Percentiles rank a stretch among this genome's conserved stretches.
These are phyloP conservation scores for Leptinotarsa undecemlineata DNA, from an alignment of 1,140 invertebrate genomes.

Conservation along the genomic window DNA sequence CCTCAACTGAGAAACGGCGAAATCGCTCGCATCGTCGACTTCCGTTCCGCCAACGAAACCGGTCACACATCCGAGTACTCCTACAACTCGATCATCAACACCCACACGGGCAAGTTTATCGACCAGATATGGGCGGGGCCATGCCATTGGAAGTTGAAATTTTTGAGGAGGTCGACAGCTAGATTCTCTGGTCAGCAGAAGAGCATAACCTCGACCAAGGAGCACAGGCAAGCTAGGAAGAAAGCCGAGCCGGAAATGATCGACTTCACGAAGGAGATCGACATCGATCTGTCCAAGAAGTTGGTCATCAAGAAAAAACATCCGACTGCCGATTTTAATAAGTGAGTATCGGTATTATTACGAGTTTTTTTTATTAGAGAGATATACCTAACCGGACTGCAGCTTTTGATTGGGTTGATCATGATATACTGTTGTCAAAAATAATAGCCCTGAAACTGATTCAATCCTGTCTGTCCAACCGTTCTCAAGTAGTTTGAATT, in stretches of 20 bases:
- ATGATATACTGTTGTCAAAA: too few species aligned
- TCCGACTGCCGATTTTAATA: conserved; percentile 16
- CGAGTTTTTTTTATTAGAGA: too few species aligned
- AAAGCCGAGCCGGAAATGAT: conserved; percentile 11
- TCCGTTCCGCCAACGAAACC: conserved; percentile 53
- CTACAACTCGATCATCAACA: conserved; percentile 62
- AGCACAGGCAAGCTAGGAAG: neutral
- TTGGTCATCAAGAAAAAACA: conserved; percentile 27
- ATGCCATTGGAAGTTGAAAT: conserved; percentile 72
- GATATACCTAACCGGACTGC: too few species aligned
- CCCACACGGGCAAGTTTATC: conserved; percentile 44
- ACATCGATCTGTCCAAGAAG: conserved; percentile 20
- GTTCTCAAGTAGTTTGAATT: too few species aligned
- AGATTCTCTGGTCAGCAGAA: conserved; percentile 18
- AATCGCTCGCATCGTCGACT: conserved; percentile 53
- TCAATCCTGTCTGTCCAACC: too few species aligned
- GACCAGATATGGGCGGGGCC: conserved; percentile 73
- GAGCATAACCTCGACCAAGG: neutral
- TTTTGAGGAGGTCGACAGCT: conserved; percentile 32
- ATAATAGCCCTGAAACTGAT: too few species aligned
- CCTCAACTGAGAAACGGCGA: conserved; percentile 29
- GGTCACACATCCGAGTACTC: conserved; percentile 68
- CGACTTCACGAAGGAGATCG: neutral
- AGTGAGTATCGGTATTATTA: conserved; percentile 17
- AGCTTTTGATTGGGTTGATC: too few species aligned